Evolutionary conservation across 1,140 invertebrate genomes (phyloP), one percentile per base, ranked within the genome.

Genomic region (Ceratosolen solmsi): DNA sequence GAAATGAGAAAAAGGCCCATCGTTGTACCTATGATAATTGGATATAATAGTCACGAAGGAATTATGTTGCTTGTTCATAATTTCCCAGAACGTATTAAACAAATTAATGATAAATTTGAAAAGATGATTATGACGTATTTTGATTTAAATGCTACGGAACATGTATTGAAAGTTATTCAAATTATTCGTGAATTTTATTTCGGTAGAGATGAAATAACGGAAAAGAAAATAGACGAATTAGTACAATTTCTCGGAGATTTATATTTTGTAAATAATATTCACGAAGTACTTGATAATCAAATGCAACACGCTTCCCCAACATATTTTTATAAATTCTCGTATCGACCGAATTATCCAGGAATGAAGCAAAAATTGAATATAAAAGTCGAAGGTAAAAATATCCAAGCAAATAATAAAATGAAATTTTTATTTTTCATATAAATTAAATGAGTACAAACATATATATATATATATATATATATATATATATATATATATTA

Each of bases 41-140:
- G 94, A 0, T 93, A 93, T 58, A 93, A 92, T 82, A 90, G 90
- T 25, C 89, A 91, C 13, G 94, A 95, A 90, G 92, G 92, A 3
- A 86, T 94, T 17, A 74, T 92, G 27, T 51, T 30, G 63, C 15
- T 65, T 22, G 5, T 3, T 22, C 20, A 15, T 17, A 22, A 11
- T 15, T 15, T 54, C 11, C 3, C 9, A 8, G 20, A 54, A 22
- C 5, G 11, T 22, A 11, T 11, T 4, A 46, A 63, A 27, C 36
- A 58, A 30, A 84, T n/a, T 80, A 33, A 84, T 65, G 25, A 78
- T 38, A 51, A 82, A 41, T 84, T 84, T 22, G 33, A 74, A n/a
- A n/a, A n/a, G n/a, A n/a, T n/a, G n/a, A n/a, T n/a, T n/a, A n/a
- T n/a, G n/a, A n/a, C n/a, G n/a, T n/a, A n/a, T n/a, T n/a, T n/a